Base-by-base conservation (phyloP, 2,113 vertebrate species). In the Tychaedon coryphoeus region DNA sequence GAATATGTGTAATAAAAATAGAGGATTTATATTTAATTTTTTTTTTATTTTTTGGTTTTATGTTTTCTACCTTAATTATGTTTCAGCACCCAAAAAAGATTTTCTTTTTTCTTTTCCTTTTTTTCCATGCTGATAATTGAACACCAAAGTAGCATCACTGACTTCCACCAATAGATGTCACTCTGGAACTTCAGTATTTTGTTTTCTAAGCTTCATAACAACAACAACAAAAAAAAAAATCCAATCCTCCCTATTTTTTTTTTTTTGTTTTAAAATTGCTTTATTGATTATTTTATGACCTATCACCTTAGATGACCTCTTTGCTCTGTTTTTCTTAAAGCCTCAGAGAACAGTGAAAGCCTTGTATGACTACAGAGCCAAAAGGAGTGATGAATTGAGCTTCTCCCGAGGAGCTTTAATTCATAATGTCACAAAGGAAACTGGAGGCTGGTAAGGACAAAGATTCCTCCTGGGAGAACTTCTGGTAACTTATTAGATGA, bases 371-470 rank as follows among this genome's bases (percentile, higher is more conserved):
- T 99, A 99, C 97, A 98, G 97, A 95, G 98, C 99, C 56, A 98
- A 94, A 95, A 97, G 96, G 69, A 56, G 96, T 2, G 99, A 99
- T 66, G 99, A 99, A 96, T 95, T 99, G 93, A 99, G 93, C 96
- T 99, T 99, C 96, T 97, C 80, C 92, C 98, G 98, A 20, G 99
- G 99, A 8, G 98, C 98, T 90, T 92, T 99, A 95, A 99, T 99
- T 97, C 98, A 99, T 98, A 99, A 99, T 23, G 99, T 99, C 51
- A 97, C 96, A 74, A 99, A 99, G 95, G 98, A 99, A 81, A 97
- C 94, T 3, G 97, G 98, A 43, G 98, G 98, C 96, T 99, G 99
- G 99, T 99, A 98, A 99, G 99, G 82, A 56, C 64, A 71, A 75
- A 45, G 28, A 58, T 61, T 92, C 72, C 60, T 78, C 47, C 8